phyloP scores from a whole-genome alignment of 2,888 invertebrate species.

The Adelphocoris suturalis region DNA sequence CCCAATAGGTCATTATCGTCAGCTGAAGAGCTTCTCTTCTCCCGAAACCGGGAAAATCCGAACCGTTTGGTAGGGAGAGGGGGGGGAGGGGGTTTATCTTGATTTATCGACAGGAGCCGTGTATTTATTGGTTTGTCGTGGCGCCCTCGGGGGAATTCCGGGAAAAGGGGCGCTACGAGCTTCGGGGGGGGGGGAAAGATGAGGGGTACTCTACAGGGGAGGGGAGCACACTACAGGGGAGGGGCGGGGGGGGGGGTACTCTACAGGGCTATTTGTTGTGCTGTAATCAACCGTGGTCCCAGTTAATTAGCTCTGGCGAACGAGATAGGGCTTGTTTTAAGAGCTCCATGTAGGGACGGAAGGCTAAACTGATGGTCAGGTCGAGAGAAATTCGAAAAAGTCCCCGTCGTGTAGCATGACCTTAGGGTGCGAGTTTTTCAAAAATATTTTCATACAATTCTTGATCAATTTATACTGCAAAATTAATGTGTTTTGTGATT shows the following conservation, averaged over 20 bases:
- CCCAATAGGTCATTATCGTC: slow-evolving; percentile 67
- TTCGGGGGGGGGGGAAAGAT: background rate
- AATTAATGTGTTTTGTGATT: too few species aligned
- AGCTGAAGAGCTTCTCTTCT: slow-evolving; percentile 54
- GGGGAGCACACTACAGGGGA: background rate
- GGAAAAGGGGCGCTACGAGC: too few species aligned
- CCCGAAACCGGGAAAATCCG: background rate
- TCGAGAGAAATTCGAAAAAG: too few species aligned
- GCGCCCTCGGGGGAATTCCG: background rate
- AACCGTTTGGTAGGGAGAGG: background rate
- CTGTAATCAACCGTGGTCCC: slow-evolving; percentile 67
- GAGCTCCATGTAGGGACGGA: slow-evolving; percentile 23
- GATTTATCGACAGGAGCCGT: slow-evolving; percentile 68
- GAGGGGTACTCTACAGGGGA: too few species aligned
- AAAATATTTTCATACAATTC: too few species aligned
- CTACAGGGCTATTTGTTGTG: slow-evolving; percentile 62
- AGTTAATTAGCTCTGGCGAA: slow-evolving; percentile 63
- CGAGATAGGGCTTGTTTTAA: slow-evolving; percentile 68
- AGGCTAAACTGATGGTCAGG: background rate
- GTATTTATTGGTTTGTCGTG: slow-evolving; percentile 66
- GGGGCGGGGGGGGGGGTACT: background rate
- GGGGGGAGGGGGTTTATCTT: slow-evolving; percentile 54
- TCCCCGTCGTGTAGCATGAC: too few species aligned
- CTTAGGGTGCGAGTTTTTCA: too few species aligned
- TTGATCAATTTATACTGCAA: too few species aligned